Evolutionary conservation across 2,888 invertebrate genomes (phyloP), one percentile per base, ranked within the genome.

Genomic region (Clistopyga incitator): DNA sequence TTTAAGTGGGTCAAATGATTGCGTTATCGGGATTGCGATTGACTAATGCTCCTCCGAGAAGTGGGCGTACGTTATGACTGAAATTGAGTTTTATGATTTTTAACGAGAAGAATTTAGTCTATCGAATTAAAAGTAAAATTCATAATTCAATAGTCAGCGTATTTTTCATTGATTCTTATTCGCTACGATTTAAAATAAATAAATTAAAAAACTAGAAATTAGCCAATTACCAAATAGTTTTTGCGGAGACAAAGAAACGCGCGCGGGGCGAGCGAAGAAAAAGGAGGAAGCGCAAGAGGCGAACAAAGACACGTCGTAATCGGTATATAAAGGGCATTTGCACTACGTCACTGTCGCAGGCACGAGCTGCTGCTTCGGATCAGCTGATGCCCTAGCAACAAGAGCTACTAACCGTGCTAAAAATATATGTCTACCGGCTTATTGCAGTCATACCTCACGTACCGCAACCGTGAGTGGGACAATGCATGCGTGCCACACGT

Each of bases 321-420:
- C 72, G 50, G 61, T 81, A 76, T 38, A 38, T 38, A 83, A 77
- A 86, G 78, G 25, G 81, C 86, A 77, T 86, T 50, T 50, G 42
- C 38, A 65, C 23, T 78, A 86, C 87, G 84, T 61, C 78, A 79
- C 85, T 87, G 87, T 25, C 54, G 78, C 52, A 38, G 61, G 72
- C 85, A 86, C 78, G 86, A 84, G 83, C 83, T 81, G 86, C 87
- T 87, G 87, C 85, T 85, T 82, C 75, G 86, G 89, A 92, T 92
- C 92, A 93, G 92, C 92, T 93, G 92, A 93, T 93, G 90, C 92
- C 92, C 88, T 92, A 92, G 92, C 92, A 92, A 93, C 92, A 92
- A 82, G 89, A 90, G 82, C 88, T 92, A 92, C 89, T 91, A 92
- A 87, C 91, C 90, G 86, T 81, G 84, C 88, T 89, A 87, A 89